These are phyloP conservation scores for Cuculus canorus DNA, from an alignment of 2,797 vertebrate genomes.

Conservation along the genomic window DNA sequence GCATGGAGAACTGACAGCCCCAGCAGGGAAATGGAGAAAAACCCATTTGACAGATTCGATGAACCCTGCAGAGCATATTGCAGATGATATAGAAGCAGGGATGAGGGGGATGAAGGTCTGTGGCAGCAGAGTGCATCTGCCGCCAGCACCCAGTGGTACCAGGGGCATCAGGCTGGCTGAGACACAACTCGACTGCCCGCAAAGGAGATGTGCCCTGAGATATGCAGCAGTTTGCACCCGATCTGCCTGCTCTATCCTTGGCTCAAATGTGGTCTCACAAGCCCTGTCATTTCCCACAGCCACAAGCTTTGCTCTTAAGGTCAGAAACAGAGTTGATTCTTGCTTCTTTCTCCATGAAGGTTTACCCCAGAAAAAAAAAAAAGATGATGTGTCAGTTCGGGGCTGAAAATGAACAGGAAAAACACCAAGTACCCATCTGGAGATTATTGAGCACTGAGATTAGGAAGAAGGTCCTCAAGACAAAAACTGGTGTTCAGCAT, in stretches of 20 bases:
- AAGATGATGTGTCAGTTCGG: neutral
- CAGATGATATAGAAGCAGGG: accelerated
- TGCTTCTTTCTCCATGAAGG: neutral
- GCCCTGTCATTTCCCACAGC: neutral
- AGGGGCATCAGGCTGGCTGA: accelerated
- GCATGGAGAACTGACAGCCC: neutral
- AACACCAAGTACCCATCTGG: neutral
- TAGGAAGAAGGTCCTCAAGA: neutral
- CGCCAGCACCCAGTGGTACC: neutral
- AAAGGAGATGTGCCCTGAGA: neutral
- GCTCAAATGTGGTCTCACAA: neutral
- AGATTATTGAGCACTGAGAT: neutral
- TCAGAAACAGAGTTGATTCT: neutral
- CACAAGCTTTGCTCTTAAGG: neutral
- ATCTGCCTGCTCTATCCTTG: neutral
- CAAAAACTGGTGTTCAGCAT: neutral
- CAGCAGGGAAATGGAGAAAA: neutral
- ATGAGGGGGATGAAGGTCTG: neutral
- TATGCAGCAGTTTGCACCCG: neutral
- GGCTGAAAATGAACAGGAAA: neutral
- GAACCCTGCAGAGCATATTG: accelerated
- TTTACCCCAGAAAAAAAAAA: neutral
- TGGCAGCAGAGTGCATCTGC: neutral
- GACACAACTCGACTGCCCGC: neutral
- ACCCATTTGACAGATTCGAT: neutral